Percentiles rank a stretch among this genome's conserved stretches.
phyloP scores from a whole-genome alignment of 2,797 vertebrate genomes.

The Orestias chungarensis region DNA sequence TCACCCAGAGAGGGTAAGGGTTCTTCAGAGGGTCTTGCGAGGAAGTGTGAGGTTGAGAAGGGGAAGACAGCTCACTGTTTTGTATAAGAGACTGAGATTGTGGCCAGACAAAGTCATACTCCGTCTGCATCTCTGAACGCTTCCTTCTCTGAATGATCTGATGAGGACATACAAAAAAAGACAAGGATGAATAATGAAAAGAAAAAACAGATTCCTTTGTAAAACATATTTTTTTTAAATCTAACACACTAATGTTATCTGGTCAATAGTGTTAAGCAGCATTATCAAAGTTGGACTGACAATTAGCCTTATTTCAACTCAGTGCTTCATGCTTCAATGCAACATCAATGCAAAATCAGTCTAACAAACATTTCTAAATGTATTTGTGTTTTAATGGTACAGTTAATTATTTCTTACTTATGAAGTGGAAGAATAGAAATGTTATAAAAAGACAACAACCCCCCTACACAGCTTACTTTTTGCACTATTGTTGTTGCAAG shows the following conservation, averaged over 20 bases:
- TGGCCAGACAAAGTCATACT: constrained; percentile 83
- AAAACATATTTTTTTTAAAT: neutral
- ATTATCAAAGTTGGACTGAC: neutral
- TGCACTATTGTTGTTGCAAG: constrained; percentile 92
- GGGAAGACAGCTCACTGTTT: constrained; percentile 63
- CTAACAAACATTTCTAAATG: neutral
- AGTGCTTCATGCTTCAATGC: neutral
- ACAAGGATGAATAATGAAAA: neutral
- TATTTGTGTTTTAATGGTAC: neutral
- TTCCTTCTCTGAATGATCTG: constrained; percentile 93
- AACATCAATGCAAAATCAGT: neutral
- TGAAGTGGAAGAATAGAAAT: neutral
- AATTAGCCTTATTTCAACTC: neutral
- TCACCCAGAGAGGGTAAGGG: constrained; percentile 87
- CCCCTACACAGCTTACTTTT: constrained; percentile 80
- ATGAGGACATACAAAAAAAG: neutral
- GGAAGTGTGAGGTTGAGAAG: constrained; percentile 73
- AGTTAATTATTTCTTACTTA: neutral
- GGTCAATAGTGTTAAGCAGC: neutral
- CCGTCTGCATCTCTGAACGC: constrained; percentile 80
- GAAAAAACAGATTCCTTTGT: neutral
- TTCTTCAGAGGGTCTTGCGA: constrained; percentile 70
- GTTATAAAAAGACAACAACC: constrained; percentile 2
- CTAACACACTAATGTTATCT: neutral
- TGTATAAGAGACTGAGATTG: constrained; percentile 66